phyloP scores from a whole-genome alignment of 2,797 vertebrate genomes.

The Lagodon rhomboides region DNA sequence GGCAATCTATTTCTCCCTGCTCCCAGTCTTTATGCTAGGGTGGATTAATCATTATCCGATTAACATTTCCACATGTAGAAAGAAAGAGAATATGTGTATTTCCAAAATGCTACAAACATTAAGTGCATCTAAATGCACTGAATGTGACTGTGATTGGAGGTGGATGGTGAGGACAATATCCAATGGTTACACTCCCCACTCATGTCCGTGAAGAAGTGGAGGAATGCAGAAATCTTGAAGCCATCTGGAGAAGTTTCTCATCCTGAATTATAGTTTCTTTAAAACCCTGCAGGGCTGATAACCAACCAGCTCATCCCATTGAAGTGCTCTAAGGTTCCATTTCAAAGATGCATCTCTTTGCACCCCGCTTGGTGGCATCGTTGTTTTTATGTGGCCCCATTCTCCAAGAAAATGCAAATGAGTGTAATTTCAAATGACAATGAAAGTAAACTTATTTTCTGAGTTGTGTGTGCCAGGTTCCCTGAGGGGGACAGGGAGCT shows the following conservation, averaged over 20 bases:
- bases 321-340: constrained; percentile 62
- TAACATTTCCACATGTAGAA: too few relatives aligned
- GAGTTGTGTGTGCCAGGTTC: constrained; percentile 75
- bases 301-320: constrained; percentile 47
- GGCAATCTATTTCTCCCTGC: too few relatives aligned
- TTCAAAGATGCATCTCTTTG: constrained; percentile 48
- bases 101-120: not conserved
- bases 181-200: not conserved
- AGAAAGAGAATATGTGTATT: not conserved
- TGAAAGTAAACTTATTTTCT: constrained; percentile 83
- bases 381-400: constrained; percentile 72
- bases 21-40: too few relatives aligned
- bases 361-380: constrained; percentile 36
- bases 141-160: not conserved
- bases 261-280: constrained; percentile 30
- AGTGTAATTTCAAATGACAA: constrained; percentile 82
- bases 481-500: constrained; percentile 77
- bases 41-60: not conserved
- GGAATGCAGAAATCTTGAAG: constrained; percentile 7
- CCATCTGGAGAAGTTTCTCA: constrained; percentile 41
- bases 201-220: not conserved
- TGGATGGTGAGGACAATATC: not conserved
- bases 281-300: constrained; percentile 55
- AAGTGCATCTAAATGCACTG: not conserved
- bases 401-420: constrained; percentile 80